Evolutionary conservation across 2,797 vertebrate genomes (phyloP), one percentile per base, ranked within the genome.

Genomic region (Kryptopterus vitreolus): DNA sequence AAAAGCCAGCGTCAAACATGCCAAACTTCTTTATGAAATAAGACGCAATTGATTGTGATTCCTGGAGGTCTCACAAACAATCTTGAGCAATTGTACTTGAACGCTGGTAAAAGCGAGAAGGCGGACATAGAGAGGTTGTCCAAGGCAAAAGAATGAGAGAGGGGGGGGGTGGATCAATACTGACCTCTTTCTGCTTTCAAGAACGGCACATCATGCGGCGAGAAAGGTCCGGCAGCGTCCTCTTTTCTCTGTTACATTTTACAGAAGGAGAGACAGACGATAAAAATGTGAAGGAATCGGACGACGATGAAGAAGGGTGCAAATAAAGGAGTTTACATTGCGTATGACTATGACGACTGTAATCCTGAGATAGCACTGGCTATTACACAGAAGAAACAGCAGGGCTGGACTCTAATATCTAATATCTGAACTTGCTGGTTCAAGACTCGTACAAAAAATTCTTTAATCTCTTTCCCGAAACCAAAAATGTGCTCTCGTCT

Each of bases 131-230:
- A 48, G 71, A 77, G 46, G 35, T 35, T 59, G 24, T 69, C 7
- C 16, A 66, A n/a, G 68, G 68, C 24, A 71, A 31, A 29, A 52
- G 50, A 55, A 29, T 20, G 38, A 38, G 57, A 38, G 31, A n/a
- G 66, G 29, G 16, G 29, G 33, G 48, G 69, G 73, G 18, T 48
- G 48, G 55, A 82, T 82, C 77, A 59, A 79, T 82, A 75, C 38
- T 74, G 69, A 74, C 59, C 75, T 80, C 73, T 65, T 71, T 65
- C 68, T 77, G 75, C 74, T 77, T 77, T 77, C 46, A 63, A 63
- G 58, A 58, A 65, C 52, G 35, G 53, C 52, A 62, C 62, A 74
- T 59, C 53, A 58, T 26, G 38, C 52, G 53, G 65, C 5, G 29
- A 31, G 72, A 57, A 58, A 13, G 31, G 78, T 22, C n/a, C 35